Evolutionary conservation across 2,113 vertebrate genomes (phyloP), one percentile per base, ranked within the genome.

Genomic region (Dipodomys ordii): DNA sequence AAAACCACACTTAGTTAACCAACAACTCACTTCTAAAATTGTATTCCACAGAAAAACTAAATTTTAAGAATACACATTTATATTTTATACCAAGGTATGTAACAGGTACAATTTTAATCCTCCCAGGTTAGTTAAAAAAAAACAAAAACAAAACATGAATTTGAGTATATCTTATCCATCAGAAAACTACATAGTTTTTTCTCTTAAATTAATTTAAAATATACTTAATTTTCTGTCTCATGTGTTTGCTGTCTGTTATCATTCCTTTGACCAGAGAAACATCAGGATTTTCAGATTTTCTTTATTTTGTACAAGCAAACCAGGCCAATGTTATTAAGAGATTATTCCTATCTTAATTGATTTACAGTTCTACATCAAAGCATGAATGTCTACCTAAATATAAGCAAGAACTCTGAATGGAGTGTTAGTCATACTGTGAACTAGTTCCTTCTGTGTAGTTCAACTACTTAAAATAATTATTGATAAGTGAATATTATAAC

Each of bases 271-370:
- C 9, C 39, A 44, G 72, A 78, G 77, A 97, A 95, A 96, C 88
- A 94, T 96, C 68, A 84, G 65, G 93, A 88, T 89, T 78, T 0
- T 88, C 84, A 88, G 64, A 32, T 89, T 95, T 82, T 93, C 90
- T 57, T 85, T 4, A 0, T 83, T 94, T 82, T 92, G 84, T 90
- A 35, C 86, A 76, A 90, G 90, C 28, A 87, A 83, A 13, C 13
- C 57, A 69, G 23, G 46, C 4, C n/a, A 39, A 78, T 60, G 92
- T 73, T 87, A 72, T 12, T 73, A 16, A 87, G 19, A 83, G 25
- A 65, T 32, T 88, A 83, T 85, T 92, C 90, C 22, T 79, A 44
- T 90, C 92, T 88, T 67, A 85, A 79, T 73, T 83, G 64, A 78
- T 87, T 82, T 60, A 49, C 27, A 73, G 20, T 79, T 80, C 12